Evolutionary conservation across 2,797 vertebrate genomes (phyloP), one percentile per base, ranked within the genome.

Genomic region (Australoheros facetus): DNA sequence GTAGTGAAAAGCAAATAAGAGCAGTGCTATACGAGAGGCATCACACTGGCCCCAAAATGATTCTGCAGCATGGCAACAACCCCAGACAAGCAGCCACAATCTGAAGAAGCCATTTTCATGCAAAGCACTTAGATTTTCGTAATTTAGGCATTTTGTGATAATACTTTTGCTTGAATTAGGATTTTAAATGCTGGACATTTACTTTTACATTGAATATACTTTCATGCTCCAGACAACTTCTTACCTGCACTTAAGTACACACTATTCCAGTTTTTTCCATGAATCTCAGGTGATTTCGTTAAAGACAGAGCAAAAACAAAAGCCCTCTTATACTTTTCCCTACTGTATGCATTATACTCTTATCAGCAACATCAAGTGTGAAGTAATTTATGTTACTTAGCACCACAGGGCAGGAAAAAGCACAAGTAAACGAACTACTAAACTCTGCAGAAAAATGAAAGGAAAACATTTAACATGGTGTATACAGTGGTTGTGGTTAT

Each of bases 401-500:
- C 21, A 60, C 10, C 48, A 71, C n/a, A 21, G 1, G 5, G 26
- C 7, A 42, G 28, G 2, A 39, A 56, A 53, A 48, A 53, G 7
- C 2, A 14, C 4, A 69, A 8, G 23, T 30, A 71, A 73, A 60
- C 14, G 72, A 45, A 30, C n/a, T 53, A 42, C 42, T 72, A 23
- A 81, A 79, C 26, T 56, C 39, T 75, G 74, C 16, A 34, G 37
- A 84, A 69, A 82, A 69, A 82, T 64, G 53, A 79, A 70, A 80
- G 19, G 7, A 30, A 77, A 87, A 84, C 55, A 83, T 14, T 59
- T 58, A 69, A 16, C 10, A 26, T 39, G 30, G 57, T 21, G 71
- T 79, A 56, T 81, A 73, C 69, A 34, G 75, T 16, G 64, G 70
- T 56, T 82, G 60, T 78, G 81, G 64, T 89, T 75, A 83, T 59